Percentiles rank a stretch among this genome's conserved stretches.
These are phyloP conservation scores for Falco punctatus DNA, from an alignment of 2,113 vertebrate species.

Conservation along the genomic window DNA sequence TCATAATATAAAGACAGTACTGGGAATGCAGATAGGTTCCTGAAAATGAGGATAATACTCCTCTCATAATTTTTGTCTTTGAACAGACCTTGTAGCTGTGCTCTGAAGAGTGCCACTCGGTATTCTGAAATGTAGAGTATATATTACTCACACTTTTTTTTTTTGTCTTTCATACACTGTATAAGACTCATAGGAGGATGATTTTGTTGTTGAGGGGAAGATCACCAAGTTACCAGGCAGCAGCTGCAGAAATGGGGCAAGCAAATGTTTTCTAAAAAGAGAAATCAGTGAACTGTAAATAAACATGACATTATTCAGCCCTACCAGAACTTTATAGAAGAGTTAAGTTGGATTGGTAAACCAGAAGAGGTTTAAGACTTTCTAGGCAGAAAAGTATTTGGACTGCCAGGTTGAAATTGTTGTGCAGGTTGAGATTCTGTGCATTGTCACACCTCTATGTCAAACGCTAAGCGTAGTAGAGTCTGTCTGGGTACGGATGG, in stretches of 20 bases:
- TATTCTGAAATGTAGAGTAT: rapidly evolving
- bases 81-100: neutral
- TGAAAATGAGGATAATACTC: neutral
- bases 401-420: neutral
- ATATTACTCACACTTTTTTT: neutral
- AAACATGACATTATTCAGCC: neutral
- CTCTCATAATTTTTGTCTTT: neutral
- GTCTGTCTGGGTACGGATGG: neutral
- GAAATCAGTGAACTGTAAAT: neutral
- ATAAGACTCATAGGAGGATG: rapidly evolving
- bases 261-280: neutral
- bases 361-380: neutral
- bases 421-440: neutral
- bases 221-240: neutral
- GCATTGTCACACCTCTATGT: neutral
- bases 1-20: neutral
- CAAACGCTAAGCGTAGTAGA: rapidly evolving
- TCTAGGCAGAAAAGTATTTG: neutral
- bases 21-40: neutral
- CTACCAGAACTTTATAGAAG: neutral
- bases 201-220: neutral
- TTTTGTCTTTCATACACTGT: neutral
- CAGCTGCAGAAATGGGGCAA: neutral
- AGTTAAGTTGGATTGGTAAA: neutral
- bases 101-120: neutral